Base-by-base conservation (phyloP, 2,888 invertebrate genomes). In the Xestia c-nigrum region DNA sequence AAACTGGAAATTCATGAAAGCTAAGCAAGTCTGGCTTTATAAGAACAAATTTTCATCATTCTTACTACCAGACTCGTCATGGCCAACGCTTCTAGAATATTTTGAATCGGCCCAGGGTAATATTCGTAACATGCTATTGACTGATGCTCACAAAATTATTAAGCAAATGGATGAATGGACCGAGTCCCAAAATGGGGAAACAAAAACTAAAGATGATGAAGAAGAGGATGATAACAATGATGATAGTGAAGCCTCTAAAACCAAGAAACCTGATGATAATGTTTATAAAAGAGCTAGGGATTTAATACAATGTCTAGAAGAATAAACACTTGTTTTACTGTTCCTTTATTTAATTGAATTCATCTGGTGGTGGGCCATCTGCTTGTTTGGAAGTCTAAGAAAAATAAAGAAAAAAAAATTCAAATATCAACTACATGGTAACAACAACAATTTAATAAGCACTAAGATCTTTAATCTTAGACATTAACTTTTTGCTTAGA, bases 1-100 rank as follows among this genome's bases (percentile, higher is more conserved):
- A 65, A 97, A 98, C 87, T 98, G 98, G 98, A 98, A 98, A 92
- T 98, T 98, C 91, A 98, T 98, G 93, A 98, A 98, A 93, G 93
- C 97, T 2, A 97, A 97, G 80, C 98, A 98, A 94, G 97, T 98
- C n/a, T 98, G 98, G 97, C 94, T 98, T 70, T 97, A 97, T 85
- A 97, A 98, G 84, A 97, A 98, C 88, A 97, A 98, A 87, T 97
- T 98, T 85, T 97, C 98, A 78, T 93, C 96, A 21, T 91, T 93
- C 6, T 96, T 97, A 84, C 92, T 98, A 12, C 97, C 97, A 7
- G 97, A 97, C 64, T 95, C 97, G 40, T 94, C 97, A 82, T 98
- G 98, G 97, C 96, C 97, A 5, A 95, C 97, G 21, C 96, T 98
- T 10, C 90, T 98, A 50, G 98, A 98, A 89, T 98, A 98, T 91